phyloP scores from a whole-genome alignment of 37 sponge, comb jelly and placozoan genomes.

The Mnemiopsis leidyi region DNA sequence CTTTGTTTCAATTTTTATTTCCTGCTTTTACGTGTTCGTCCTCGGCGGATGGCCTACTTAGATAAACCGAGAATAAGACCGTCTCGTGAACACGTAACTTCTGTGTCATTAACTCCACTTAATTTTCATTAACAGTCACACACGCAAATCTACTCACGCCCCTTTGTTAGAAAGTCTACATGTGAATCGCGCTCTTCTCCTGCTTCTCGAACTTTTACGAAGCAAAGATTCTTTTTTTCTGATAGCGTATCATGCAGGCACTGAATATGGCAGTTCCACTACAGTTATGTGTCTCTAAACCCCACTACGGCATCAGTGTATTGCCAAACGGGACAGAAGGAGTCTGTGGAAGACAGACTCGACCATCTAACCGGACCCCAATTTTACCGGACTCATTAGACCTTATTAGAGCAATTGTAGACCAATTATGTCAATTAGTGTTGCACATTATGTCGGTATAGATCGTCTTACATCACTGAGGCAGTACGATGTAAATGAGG shows the following conservation, averaged over 20 bases:
- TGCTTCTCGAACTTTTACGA: neutral
- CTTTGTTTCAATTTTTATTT: no score
- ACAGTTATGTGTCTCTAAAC: no score
- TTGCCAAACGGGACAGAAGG: no score
- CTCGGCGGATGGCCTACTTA: no score
- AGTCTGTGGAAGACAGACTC: neutral
- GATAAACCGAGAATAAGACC: no score
- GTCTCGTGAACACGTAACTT: no score
- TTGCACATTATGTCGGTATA: neutral
- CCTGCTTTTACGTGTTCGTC: no score
- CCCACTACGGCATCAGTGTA: no score
- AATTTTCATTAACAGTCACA: neutral
- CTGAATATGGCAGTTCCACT: neutral
- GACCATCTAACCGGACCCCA: neutral
- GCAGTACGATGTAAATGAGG: neutral
- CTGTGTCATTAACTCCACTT: neutral
- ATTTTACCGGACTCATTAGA: neutral
- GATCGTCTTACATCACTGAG: neutral
- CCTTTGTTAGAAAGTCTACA: neutral
- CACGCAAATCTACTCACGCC: neutral
- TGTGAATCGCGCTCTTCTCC: neutral
- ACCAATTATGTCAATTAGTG: neutral
- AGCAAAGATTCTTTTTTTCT: neutral
- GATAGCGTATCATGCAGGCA: neutral
- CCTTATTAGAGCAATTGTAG: neutral